Evolutionary conservation across 1,140 invertebrate genomes (phyloP).

Genomic region (Cotesia chilonis): DNA sequence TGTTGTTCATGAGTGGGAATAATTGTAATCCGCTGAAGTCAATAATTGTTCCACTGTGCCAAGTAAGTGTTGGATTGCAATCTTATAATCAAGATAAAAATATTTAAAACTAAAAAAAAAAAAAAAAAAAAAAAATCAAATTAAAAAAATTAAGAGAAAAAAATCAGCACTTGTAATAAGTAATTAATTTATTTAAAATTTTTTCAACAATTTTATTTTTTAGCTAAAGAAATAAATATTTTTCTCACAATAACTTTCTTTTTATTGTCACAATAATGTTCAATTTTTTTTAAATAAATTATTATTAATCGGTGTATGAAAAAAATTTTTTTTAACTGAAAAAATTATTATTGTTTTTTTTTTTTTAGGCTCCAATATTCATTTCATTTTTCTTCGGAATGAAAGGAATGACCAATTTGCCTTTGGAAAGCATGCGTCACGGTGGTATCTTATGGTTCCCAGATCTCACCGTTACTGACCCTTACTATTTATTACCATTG

Average conservation of each 20-base stretch:
- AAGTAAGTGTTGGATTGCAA: constrained; percentile 67
- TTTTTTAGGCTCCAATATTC: constrained; percentile 81
- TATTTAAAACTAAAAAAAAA: constrained; percentile 3
- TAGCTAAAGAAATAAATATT: no score
- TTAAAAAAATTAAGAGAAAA: neutral
- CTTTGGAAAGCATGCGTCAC: constrained; percentile 84
- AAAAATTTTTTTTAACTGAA: constrained; percentile 31
- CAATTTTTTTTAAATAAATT: no score
- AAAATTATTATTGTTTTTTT: constrained; percentile 35
- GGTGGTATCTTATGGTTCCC: constrained; percentile 95
- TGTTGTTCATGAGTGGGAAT: constrained; percentile 82
- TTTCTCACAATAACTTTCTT: no score
- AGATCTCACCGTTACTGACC: constrained; percentile 91
- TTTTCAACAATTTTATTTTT: neutral
- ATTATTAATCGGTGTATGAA: constrained; percentile 9
- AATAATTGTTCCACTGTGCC: constrained; percentile 80
- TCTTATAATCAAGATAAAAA: neutral
- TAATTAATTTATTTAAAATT: neutral
- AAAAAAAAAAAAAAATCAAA: neutral
- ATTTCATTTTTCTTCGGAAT: constrained; percentile 90
- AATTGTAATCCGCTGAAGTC: constrained; percentile 83
- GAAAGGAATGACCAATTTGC: constrained; percentile 83
- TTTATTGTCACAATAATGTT: no score
- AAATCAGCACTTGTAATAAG: neutral
- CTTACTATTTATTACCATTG: constrained; percentile 87